Evolutionary conservation across 2,797 vertebrate genomes (phyloP), one percentile per base, ranked within the genome.

Genomic region (Scarus forsteni): DNA sequence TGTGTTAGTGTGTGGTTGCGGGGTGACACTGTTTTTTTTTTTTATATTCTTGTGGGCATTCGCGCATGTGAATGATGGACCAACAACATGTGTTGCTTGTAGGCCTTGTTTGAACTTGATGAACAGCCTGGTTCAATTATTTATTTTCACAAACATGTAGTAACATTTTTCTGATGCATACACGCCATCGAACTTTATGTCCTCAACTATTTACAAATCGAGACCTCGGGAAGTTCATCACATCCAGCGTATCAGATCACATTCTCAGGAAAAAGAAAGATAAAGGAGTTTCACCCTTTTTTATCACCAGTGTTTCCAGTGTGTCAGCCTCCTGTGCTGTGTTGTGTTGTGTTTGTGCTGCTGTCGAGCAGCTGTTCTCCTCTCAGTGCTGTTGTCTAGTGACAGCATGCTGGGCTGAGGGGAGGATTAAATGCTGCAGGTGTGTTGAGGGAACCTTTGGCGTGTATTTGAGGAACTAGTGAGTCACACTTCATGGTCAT

Each of bases 371-470:
- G 91, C 91, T 90, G 90, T 71, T 56, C 68, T 85, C 52, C 52
- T 55, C 57, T 88, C 77, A 38, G 10, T 62, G 39, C 75, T 73
- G 72, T 75, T 84, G 87, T 80, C 65, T 67, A 60, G 80, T 90
- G 83, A 90, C 84, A 88, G 87, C 85, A 63, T 60, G 71, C 88
- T 75, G 81, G 70, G 73, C 73, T 79, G 75, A 57, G 85, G 81
- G 66, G 85, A 90, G 87, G 85, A 86, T 85, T 92, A 85, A 79
- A 88, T 55, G 56, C 54, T 90, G 92, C 94, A 94, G 93, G 93
- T 95, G 93, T 92, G 89, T 90, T 82, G 85, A 90, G 79, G 79
- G 75, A 92, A 87, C 80, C 75, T 87, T 88, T 93, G 92, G 92
- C 91, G 16, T 73, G 60, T 44, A 48, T 65, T 73, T 13, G 74